These are phyloP conservation scores for Lymantria dispar DNA, from an alignment of 2,888 invertebrate species.

Conservation along the genomic window DNA sequence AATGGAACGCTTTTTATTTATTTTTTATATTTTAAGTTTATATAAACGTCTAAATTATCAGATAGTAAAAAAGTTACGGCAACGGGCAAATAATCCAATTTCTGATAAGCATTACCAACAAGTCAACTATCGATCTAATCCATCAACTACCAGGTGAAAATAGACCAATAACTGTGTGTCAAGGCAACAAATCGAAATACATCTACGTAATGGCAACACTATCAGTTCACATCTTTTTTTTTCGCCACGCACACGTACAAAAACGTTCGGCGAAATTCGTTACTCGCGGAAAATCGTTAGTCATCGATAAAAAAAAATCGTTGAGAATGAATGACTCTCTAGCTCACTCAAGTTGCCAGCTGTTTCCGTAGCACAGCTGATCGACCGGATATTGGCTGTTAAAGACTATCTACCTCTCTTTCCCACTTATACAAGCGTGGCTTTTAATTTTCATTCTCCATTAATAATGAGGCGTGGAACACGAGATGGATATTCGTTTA, in stretches of 20 bases:
- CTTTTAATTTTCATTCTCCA: conserved; percentile 60
- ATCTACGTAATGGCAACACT: conserved; percentile 38
- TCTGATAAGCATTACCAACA: background rate
- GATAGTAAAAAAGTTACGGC: background rate
- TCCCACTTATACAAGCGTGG: conserved; percentile 38
- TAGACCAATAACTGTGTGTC: conserved; percentile 38
- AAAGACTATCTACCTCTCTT: conserved; percentile 49
- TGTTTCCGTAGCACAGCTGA: conserved; percentile 79
- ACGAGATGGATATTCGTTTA: conserved; percentile 28
- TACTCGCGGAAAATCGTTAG: conserved; percentile 54
- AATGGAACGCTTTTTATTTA: too few species aligned
- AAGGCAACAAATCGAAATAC: conserved; percentile 38
- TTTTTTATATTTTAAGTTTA: too few species aligned
- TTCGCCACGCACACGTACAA: conserved; percentile 35
- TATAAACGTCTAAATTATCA: too few species aligned
- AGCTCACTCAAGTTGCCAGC: conserved; percentile 66
- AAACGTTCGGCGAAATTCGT: conserved; percentile 47
- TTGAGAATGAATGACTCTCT: conserved; percentile 55
- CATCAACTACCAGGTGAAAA: conserved; percentile 38
- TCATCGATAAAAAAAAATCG: conserved; percentile 52
- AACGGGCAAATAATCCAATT: background rate
- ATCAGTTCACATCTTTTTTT: conserved; percentile 45
- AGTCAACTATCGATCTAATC: conserved; percentile 10
- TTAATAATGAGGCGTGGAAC: conserved; percentile 51
- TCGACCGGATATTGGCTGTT: conserved; percentile 80